These are phyloP conservation scores for Conops quadrifasciatus DNA, from an alignment of 2,888 invertebrate species.

Conservation along the genomic window DNA sequence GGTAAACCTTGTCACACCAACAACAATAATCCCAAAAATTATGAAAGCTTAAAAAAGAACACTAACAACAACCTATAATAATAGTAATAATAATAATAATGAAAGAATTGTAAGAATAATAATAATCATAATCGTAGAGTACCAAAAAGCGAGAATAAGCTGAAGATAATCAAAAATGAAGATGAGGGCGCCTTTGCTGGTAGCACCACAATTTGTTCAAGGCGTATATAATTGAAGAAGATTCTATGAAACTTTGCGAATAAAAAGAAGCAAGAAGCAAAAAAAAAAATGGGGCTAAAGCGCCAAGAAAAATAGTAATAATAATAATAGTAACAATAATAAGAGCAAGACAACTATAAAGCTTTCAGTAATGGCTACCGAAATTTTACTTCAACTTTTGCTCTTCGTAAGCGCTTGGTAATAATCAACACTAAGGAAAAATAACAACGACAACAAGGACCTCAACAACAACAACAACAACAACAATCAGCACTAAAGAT, in stretches of 20 bases:
- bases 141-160: not conserved
- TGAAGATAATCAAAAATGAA: not conserved
- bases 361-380: constrained; percentile 21
- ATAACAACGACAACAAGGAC: not conserved
- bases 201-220: no score
- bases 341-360: constrained; percentile 13
- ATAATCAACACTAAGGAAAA: not conserved
- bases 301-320: not conserved
- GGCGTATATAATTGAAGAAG: no score
- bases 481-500: no score
- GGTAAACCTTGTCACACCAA: no score
- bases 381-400: constrained; percentile 3
- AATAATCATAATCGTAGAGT: constrained; percentile 10
- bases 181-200: no score
- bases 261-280: constrained; percentile 26
- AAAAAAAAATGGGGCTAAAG: constrained; percentile 20
- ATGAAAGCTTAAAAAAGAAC: no score
- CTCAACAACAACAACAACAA: not conserved
- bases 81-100: constrained; percentile 8
- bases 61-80: no score
- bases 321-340: constrained; percentile 11
- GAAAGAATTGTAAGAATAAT: not conserved
- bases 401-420: constrained; percentile 9
- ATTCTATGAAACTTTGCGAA: constrained; percentile 15
- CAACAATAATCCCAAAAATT: no score